These are phyloP conservation scores for Lucilia sericata DNA, from an alignment of 1,140 invertebrate species.

Conservation along the genomic window DNA sequence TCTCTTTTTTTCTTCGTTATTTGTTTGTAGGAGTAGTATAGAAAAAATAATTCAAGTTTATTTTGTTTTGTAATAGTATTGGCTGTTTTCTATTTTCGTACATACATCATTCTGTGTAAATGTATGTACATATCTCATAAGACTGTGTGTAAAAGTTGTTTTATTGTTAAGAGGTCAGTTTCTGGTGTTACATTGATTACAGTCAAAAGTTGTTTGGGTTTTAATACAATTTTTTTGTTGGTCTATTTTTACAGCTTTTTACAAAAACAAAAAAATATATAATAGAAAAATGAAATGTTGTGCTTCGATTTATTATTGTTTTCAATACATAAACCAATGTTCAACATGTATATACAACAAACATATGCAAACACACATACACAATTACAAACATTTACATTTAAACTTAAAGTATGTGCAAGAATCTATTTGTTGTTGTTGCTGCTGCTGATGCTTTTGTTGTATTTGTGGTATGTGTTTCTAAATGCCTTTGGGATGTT, in stretches of 20 bases:
- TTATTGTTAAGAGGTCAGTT: slow-evolving; percentile 39
- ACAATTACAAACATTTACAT: neutral
- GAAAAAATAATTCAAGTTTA: slow-evolving; percentile 2
- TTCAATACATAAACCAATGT: slow-evolving; percentile 27
- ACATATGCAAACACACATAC: slow-evolving; percentile 3
- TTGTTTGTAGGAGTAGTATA: neutral
- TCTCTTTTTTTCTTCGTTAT: neutral
- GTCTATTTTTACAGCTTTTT: neutral
- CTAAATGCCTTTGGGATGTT: slow-evolving; percentile 41
- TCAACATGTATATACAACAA: slow-evolving; percentile 7
- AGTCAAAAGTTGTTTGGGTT: slow-evolving; percentile 36
- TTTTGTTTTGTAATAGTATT: too few relatives aligned
- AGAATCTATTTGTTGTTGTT: neutral
- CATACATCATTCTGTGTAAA: neutral
- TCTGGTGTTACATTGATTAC: slow-evolving; percentile 42
- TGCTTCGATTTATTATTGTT: slow-evolving; percentile 27
- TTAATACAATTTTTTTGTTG: neutral
- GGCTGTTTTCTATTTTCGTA: too few relatives aligned
- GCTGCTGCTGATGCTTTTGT: neutral
- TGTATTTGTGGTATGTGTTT: neutral
- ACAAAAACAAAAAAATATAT: neutral
- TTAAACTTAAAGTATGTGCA: slow-evolving; percentile 27
- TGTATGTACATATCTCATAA: neutral
- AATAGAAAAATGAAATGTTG: neutral
- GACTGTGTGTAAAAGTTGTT: neutral